These are phyloP conservation scores for Chirona hameri DNA, from an alignment of 2,888 invertebrate genomes.

Conservation along the genomic window DNA sequence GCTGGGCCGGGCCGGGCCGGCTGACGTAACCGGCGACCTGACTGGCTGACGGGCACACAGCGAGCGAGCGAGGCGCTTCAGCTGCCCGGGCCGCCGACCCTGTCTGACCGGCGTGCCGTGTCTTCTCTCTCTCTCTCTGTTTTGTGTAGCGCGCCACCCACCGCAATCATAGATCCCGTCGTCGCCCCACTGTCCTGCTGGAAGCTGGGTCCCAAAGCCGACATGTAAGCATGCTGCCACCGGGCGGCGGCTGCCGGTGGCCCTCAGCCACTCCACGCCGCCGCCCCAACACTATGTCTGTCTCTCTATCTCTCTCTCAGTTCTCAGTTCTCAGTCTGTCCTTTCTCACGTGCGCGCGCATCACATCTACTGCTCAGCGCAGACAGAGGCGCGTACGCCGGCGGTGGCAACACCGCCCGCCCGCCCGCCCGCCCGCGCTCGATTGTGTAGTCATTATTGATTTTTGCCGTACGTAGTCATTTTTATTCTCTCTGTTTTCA, in stretches of 20 bases:
- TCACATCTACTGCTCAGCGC: not conserved
- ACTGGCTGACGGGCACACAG: too few species aligned
- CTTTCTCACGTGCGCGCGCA: too few species aligned
- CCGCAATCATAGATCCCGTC: constrained; percentile 30
- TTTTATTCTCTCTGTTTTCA: not conserved
- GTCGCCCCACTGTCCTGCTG: constrained; percentile 23
- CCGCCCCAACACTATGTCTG: too few species aligned
- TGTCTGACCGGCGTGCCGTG: not conserved
- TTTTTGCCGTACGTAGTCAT: constrained; percentile 10
- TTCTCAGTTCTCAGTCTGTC: too few species aligned
- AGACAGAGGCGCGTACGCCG: not conserved
- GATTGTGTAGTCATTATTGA: not conserved
- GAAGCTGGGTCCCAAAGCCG: constrained; percentile 28
- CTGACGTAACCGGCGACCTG: too few species aligned
- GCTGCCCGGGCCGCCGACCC: too few species aligned
- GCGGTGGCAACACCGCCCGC: not conserved
- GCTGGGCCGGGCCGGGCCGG: too few species aligned
- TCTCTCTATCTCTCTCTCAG: too few species aligned
- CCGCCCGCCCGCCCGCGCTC: not conserved
- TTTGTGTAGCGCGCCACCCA: constrained; percentile 30
- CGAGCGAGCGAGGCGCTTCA: too few species aligned
- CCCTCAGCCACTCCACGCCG: too few species aligned
- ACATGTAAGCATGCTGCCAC: constrained; percentile 28
- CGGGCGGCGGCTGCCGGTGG: not conserved
- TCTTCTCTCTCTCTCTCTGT: constrained; percentile 12